Percentiles rank a stretch among this genome's conserved stretches.
phyloP scores from a whole-genome alignment of 2,113 vertebrate species.

The Hydrolagus affinis region DNA sequence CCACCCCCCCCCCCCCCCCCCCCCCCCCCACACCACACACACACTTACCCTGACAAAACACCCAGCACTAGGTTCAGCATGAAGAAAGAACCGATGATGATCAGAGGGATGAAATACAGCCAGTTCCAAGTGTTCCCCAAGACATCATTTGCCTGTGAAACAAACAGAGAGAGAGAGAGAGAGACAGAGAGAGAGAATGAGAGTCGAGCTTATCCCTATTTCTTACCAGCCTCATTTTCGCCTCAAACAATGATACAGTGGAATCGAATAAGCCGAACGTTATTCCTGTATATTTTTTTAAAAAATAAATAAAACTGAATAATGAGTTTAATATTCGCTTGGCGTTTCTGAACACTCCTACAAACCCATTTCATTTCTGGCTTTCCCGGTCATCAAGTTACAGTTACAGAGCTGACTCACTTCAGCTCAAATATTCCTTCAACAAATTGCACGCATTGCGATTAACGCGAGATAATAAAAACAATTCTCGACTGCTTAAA shows the following conservation, averaged over 20 bases:
- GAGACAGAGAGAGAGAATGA: no score
- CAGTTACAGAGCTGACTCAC: no score
- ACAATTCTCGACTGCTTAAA: no score
- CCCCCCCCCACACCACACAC: slow-evolving; percentile 3
- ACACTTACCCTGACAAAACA: slow-evolving; percentile 80
- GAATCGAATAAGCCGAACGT: not conserved
- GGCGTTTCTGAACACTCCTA: no score
- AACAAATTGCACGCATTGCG: no score
- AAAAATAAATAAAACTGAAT: no score
- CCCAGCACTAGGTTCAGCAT: slow-evolving; percentile 93
- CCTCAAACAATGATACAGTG: not conserved
- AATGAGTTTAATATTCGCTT: no score
- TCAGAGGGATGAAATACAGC: slow-evolving; percentile 92
- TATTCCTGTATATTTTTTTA: no score
- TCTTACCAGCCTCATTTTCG: not conserved
- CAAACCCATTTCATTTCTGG: no score
- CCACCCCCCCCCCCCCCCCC: not conserved
- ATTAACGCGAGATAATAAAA: no score
- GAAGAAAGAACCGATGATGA: slow-evolving; percentile 94
- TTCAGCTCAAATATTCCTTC: no score
- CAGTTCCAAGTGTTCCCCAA: slow-evolving; percentile 89
- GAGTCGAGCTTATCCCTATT: not conserved
- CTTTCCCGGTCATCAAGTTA: no score
- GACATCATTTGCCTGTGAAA: slow-evolving; percentile 80
- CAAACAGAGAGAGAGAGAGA: not conserved